Evolutionary conservation across 2,797 vertebrate genomes (phyloP).

Genomic region (Crax fasciolata): DNA sequence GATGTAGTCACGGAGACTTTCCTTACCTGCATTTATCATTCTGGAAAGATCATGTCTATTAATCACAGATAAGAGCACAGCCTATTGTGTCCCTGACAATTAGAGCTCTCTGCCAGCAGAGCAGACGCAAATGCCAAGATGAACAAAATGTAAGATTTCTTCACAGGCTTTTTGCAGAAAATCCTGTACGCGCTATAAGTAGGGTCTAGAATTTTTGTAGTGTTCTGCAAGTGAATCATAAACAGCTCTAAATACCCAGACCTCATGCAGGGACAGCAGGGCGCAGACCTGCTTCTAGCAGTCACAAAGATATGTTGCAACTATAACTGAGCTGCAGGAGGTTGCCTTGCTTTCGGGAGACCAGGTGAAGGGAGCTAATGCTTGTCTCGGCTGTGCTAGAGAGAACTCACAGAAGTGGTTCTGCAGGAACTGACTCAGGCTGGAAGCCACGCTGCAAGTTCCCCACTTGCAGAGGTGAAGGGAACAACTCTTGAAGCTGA

Average conservation of each 20-base stretch:
- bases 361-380: background rate
- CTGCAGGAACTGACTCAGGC: background rate
- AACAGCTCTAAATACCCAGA: background rate
- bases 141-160: background rate
- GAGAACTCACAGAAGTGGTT: background rate
- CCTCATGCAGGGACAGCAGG: background rate
- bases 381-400: background rate
- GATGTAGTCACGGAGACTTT: constrained; percentile 69
- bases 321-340: background rate
- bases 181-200: background rate
- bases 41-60: constrained; percentile 75
- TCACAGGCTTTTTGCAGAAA: background rate
- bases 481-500: background rate
- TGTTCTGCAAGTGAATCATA: background rate
- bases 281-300: background rate
- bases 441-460: background rate
- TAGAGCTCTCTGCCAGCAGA: constrained; percentile 63
- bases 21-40: constrained; percentile 77
- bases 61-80: constrained; percentile 72
- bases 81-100: constrained; percentile 68
- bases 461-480: accelerated
- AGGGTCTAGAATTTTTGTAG: background rate
- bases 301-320: background rate
- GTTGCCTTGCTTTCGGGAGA: background rate
- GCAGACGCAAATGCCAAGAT: constrained; percentile 55